These are phyloP conservation scores for Chrosomus eos DNA, from an alignment of 2,797 vertebrate species.

Conservation along the genomic window DNA sequence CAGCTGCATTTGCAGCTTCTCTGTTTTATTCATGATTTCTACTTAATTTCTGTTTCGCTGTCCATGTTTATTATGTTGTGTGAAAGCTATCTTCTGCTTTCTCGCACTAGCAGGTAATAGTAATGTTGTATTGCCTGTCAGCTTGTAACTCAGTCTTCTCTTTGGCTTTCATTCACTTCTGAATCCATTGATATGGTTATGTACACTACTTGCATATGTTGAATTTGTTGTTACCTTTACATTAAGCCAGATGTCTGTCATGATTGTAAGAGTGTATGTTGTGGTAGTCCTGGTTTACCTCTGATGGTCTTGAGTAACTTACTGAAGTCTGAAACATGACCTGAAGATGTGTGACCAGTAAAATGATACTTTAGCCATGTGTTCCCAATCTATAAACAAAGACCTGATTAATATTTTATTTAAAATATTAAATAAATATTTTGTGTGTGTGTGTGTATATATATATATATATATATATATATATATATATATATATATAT, in stretches of 20 bases:
- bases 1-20: not conserved
- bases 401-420: not conserved
- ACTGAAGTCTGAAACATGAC: constrained; percentile 16
- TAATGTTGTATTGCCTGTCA: not conserved
- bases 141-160: not conserved
- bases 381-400: constrained; percentile 5
- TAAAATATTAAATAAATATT: too few species aligned
- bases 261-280: not conserved
- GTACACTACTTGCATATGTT: not conserved
- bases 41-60: not conserved
- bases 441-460: fast-evolving
- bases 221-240: not conserved
- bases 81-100: not conserved
- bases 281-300: not conserved
- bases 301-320: not conserved
- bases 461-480: too few species aligned
- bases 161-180: not conserved
- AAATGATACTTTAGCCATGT: constrained; percentile 27
- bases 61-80: not conserved
- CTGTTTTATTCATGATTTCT: not conserved
- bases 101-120: not conserved
- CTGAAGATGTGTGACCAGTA: constrained; percentile 18
- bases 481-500: not conserved
- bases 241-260: not conserved
- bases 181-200: not conserved